Evolutionary conservation across 1,140 invertebrate species (phyloP).

Genomic region (Cyrtorhinus lividipennis): DNA sequence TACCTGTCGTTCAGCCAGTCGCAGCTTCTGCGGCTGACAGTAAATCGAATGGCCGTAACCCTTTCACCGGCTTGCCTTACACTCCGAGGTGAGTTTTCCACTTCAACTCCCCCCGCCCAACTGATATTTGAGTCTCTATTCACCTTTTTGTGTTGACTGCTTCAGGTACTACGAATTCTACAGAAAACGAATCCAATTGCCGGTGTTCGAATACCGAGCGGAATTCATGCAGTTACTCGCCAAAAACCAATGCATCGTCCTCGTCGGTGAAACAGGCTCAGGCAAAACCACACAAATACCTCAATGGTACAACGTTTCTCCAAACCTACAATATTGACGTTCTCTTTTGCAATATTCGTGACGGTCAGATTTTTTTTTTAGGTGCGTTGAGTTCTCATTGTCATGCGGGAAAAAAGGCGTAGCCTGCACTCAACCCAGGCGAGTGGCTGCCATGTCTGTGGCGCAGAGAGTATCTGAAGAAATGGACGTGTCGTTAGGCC

Average conservation of each 20-base stretch:
- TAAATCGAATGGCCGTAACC: constrained; percentile 34
- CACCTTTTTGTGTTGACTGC: neutral
- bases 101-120: neutral
- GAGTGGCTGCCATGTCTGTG: constrained; percentile 98
- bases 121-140: neutral
- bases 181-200: constrained; percentile 77
- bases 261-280: constrained; percentile 92
- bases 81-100: constrained; percentile 38
- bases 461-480: constrained; percentile 96
- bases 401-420: constrained; percentile 64
- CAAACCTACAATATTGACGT: neutral
- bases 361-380: too few relatives aligned
- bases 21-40: neutral
- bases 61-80: constrained; percentile 57
- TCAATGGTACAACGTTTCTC: too few relatives aligned
- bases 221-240: constrained; percentile 88
- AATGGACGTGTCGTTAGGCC: constrained; percentile 94
- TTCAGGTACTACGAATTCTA: constrained; percentile 63
- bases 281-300: constrained; percentile 96
- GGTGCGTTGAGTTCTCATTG: constrained; percentile 83
- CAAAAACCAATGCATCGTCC: constrained; percentile 80
- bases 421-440: constrained; percentile 91
- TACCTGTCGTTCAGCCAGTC: neutral
- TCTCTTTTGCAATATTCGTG: neutral
- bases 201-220: constrained; percentile 94